Base-by-base conservation (phyloP, 53 echinoderm and acorn worm species). In the Actinopyga echinites region DNA sequence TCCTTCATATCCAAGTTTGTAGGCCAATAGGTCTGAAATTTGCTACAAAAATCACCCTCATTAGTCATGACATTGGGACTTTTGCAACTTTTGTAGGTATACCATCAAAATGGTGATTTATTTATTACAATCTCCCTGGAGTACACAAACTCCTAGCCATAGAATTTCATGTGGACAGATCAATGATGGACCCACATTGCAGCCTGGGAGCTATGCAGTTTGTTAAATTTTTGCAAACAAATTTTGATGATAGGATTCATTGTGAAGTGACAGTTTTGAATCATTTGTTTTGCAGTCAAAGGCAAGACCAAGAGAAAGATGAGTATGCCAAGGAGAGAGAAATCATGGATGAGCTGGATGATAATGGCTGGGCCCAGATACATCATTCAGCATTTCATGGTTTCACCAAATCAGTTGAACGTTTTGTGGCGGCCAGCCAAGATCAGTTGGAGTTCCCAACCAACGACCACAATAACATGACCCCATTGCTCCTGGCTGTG, bases 381-480 rank as follows among this genome's bases (percentile, higher is more conserved):
- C 96, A 96, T 78, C 90, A 96, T 78, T 94, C 96, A 20, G 96
- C 96, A n/a, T 82, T 57, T 74, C 93, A 91, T 57, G 96, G 96
- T 64, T 94, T 87, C 86, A 94, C 92, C 90, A 93, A 92, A 60
- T 93, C 96, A 55, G 94, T 96, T 57, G 87, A 93, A 84, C 71
- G 94, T 37, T 96, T 96, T 86, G 92, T 96, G 8, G 86, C 87
- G n/a, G 96, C 96, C 88, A 92, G 92, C 73, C 92, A 91, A 74
- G 96, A 96, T 82, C 96, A 96, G 83, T 86, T 96, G 86, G 96
- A 96, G 79, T 94, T 94, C 73, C 96, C 96, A 1, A 96, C 96
- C 61, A 93, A 93, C 20, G 92, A 94, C 83, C 92, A 94, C 69
- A 89, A 83, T 0, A 93, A 91, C 49, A 89, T 96, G 92, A 96